Evolutionary conservation across 2,113 vertebrate species (phyloP).

Genomic region (Syngnathus floridae): DNA sequence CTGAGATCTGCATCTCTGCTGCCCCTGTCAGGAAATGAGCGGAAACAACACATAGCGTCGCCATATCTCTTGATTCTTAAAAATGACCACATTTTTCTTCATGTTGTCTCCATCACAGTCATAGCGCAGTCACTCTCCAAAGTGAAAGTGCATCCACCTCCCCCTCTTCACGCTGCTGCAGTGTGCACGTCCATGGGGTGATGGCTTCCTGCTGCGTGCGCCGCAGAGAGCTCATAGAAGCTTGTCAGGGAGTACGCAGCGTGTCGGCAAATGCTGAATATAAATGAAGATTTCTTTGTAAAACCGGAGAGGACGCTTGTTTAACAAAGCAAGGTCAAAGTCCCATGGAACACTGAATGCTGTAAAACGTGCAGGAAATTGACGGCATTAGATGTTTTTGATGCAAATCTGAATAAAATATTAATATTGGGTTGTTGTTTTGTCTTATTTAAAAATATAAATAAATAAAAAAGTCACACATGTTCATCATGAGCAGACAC

Average conservation of each 20-base stretch:
- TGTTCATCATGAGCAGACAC: no score
- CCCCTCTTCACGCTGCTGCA: conserved; percentile 31
- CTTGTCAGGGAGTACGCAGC: conserved; percentile 12
- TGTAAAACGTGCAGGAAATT: not conserved
- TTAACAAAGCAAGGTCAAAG: not conserved
- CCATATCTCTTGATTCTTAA: not conserved
- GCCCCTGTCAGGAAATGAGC: conserved; percentile 62
- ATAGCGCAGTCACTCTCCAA: conserved; percentile 8
- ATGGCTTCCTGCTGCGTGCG: conserved; percentile 25
- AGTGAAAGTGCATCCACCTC: not conserved
- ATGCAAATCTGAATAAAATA: no score
- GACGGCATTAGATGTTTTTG: not conserved
- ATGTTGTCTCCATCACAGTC: conserved; percentile 10
- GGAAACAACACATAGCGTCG: conserved; percentile 24
- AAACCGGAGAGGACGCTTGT: not conserved
- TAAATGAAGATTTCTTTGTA: not conserved
- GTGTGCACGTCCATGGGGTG: conserved; percentile 26
- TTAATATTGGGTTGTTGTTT: no score
- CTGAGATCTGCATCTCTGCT: conserved; percentile 67
- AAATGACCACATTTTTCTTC: not conserved
- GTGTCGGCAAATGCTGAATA: conserved; percentile 5
- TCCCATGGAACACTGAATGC: not conserved
- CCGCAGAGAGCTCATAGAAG: conserved; percentile 17
- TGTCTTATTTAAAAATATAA: no score
- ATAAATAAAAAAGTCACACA: no score